Evolutionary conservation across 1,140 invertebrate species (phyloP).

Genomic region (Frieseomelitta varia): DNA sequence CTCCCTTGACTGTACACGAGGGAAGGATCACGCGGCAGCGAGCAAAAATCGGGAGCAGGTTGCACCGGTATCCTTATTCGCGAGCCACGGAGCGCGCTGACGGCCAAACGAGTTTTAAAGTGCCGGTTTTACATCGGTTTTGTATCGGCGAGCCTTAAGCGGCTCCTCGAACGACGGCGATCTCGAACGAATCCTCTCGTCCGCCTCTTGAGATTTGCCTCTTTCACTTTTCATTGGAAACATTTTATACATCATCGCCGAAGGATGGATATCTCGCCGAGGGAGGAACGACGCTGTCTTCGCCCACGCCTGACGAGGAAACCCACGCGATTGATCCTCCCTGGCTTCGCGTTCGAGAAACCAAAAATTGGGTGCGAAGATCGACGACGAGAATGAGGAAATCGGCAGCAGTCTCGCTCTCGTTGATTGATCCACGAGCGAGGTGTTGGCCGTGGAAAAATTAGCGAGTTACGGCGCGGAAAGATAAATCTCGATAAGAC

Average conservation of each 20-base stretch:
- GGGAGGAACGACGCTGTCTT: too few relatives aligned
- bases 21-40: conserved; percentile 31
- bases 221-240: too few relatives aligned
- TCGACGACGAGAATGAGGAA: too few relatives aligned
- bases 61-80: conserved; percentile 55
- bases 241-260: too few relatives aligned
- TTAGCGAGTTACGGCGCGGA: not conserved
- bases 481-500: conserved; percentile 1
- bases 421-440: too few relatives aligned
- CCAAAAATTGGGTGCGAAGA: too few relatives aligned
- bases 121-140: conserved; percentile 44
- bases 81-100: not conserved
- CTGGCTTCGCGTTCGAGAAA: too few relatives aligned
- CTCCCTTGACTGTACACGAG: not conserved
- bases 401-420: too few relatives aligned
- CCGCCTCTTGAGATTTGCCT: not conserved
- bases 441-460: not conserved
- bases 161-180: conserved; percentile 9
- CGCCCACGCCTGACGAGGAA: too few relatives aligned
- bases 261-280: too few relatives aligned
- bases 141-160: conserved; percentile 37
- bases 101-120: conserved; percentile 59
- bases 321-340: too few relatives aligned
- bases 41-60: conserved; percentile 53
- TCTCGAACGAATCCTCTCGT: not conserved